phyloP scores from a whole-genome alignment of 2,113 vertebrate genomes.

The Crotalus viridis region DNA sequence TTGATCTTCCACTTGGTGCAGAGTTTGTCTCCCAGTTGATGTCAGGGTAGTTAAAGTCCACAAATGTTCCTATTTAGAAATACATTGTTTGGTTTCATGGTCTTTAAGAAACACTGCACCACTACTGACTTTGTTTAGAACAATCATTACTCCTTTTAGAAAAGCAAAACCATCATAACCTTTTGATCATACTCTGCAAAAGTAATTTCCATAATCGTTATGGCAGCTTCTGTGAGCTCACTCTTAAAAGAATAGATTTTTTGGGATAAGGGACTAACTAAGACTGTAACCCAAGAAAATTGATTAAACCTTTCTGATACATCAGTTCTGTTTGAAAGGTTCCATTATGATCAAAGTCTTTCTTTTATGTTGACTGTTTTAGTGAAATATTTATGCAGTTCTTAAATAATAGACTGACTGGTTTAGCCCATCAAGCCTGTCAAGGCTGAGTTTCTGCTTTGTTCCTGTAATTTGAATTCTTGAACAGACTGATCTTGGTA shows the following conservation, averaged over 20 bases:
- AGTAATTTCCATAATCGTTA: neutral
- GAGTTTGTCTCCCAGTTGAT: too few relatives aligned
- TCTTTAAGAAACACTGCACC: neutral
- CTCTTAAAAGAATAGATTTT: neutral
- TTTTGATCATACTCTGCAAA: slow-evolving; percentile 17
- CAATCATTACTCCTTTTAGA: neutral
- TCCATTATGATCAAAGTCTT: slow-evolving; percentile 19
- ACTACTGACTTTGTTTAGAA: neutral
- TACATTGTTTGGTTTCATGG: neutral
- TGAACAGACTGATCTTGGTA: slow-evolving; percentile 12
- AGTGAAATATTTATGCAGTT: slow-evolving; percentile 12
- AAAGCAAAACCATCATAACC: neutral
- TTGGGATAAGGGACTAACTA: neutral
- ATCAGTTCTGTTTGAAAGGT: neutral
- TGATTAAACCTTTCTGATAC: slow-evolving; percentile 23
- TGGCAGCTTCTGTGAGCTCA: neutral
- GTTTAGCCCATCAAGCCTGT: slow-evolving; percentile 20
- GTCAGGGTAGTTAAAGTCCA: too few relatives aligned
- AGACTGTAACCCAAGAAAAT: neutral
- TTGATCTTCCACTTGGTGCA: too few relatives aligned
- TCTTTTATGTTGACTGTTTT: slow-evolving; percentile 2
- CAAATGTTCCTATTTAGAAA: neutral
- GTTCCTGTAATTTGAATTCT: slow-evolving; percentile 18
- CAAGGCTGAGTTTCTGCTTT: slow-evolving; percentile 5
- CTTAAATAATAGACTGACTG: slow-evolving; percentile 27